These are phyloP conservation scores for Drosophila neonasuta DNA, from an alignment of 2,888 invertebrate species.

Conservation along the genomic window DNA sequence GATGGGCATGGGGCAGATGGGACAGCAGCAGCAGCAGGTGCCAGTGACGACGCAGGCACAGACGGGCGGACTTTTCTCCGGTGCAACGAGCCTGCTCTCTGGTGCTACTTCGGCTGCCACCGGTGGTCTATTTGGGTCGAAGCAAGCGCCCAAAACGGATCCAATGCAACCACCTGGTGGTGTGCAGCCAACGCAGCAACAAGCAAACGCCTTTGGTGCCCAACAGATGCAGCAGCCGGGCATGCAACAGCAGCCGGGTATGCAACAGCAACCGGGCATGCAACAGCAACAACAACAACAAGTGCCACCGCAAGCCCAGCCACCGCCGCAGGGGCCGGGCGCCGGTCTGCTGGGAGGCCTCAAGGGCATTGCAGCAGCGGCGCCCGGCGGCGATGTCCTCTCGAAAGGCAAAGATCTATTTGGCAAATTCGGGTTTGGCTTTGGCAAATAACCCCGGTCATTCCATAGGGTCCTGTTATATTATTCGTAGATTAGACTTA, in stretches of 20 bases:
- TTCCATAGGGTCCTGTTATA: constrained; percentile 79
- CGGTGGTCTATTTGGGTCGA: constrained; percentile 82
- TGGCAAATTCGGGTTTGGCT: constrained; percentile 91
- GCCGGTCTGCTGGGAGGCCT: constrained; percentile 96
- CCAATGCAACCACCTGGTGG: constrained; percentile 83
- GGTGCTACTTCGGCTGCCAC: constrained; percentile 83
- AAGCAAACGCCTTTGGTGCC: constrained; percentile 79
- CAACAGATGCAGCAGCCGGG: constrained; percentile 72
- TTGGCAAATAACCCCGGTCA: constrained; percentile 87
- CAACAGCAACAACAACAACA: constrained; percentile 83
- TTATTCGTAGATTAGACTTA: constrained; percentile 79
- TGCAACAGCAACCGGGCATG: constrained; percentile 60
- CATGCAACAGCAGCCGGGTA: constrained; percentile 61
- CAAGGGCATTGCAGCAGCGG: constrained; percentile 93
- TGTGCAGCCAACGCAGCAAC: constrained; percentile 82
- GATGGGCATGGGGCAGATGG: constrained; percentile 67
- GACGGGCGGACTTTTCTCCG: constrained; percentile 82
- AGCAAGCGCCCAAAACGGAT: constrained; percentile 83
- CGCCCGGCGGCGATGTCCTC: constrained; percentile 93
- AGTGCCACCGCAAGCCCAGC: constrained; percentile 81
- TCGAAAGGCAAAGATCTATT: constrained; percentile 97
- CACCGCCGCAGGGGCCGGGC: constrained; percentile 84
- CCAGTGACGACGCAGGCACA: constrained; percentile 80
- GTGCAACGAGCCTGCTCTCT: constrained; percentile 82
- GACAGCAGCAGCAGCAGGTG: constrained; percentile 79